Percentiles rank a stretch among this genome's conserved stretches.
Evolutionary conservation across 2,888 invertebrate genomes (phyloP).

Genomic region (Amphipoea lucens): DNA sequence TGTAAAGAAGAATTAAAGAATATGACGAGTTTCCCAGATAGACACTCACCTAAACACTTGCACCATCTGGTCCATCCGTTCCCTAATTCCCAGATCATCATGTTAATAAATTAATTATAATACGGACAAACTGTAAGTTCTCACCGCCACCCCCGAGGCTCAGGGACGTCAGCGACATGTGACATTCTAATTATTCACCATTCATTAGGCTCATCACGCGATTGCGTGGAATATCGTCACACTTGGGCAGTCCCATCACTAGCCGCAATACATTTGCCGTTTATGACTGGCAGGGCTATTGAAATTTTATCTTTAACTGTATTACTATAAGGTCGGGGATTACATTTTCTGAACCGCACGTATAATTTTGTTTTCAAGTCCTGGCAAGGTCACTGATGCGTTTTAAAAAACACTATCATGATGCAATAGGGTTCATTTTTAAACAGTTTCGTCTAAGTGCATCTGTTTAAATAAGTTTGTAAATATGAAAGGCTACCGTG

Average conservation of each 20-base stretch:
- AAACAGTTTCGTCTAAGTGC: background rate
- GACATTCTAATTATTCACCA: conserved; percentile 82
- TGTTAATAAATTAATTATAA: conserved; percentile 52
- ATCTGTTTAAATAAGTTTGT: conserved; percentile 50
- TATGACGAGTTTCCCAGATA: conserved; percentile 22
- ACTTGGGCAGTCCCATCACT: conserved; percentile 73
- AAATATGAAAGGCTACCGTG: conserved; percentile 78
- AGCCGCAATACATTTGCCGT: conserved; percentile 46
- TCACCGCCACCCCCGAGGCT: conserved; percentile 72
- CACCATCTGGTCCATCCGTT: conserved; percentile 51
- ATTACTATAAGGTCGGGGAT: background rate
- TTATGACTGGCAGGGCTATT: conserved; percentile 6
- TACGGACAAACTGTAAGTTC: conserved; percentile 64
- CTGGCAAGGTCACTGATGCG: conserved; percentile 52
- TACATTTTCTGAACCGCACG: background rate
- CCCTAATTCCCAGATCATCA: conserved; percentile 53
- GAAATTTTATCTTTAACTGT: conserved; percentile 54
- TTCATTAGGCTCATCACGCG: conserved; percentile 84
- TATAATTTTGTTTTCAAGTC: conserved; percentile 37
- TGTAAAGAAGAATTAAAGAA: no score
- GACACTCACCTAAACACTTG: conserved; percentile 7
- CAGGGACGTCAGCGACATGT: conserved; percentile 79
- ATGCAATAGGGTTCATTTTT: conserved; percentile 57
- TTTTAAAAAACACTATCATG: conserved; percentile 26
- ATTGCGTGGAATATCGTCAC: conserved; percentile 83